Evolutionary conservation across 2,888 invertebrate species (phyloP), one percentile per base, ranked within the genome.

Genomic region (Cylindroiulus punctatus): DNA sequence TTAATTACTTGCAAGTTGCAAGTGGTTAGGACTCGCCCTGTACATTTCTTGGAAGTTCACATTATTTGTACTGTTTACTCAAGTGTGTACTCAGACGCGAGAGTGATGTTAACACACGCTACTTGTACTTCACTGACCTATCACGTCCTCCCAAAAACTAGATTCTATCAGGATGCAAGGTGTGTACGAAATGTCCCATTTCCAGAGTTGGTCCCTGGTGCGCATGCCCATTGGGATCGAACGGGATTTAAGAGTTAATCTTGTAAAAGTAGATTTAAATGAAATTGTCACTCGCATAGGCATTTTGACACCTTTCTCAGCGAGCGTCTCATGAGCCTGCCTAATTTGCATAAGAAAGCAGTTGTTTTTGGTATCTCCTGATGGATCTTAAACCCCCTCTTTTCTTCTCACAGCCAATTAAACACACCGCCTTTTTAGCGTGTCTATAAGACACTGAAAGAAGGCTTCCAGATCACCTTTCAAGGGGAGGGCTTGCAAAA

Each of bases 151-250:
- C 0, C 57, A 57, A n/a, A 57, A 57, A 4, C 36, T 7, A 36
- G 36, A n/a, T 57, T 19, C 57, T n/a, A 57, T 57, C 57, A 57
- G n/a, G 0, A 57, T 57, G 57, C 57, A 57, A 57, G 57, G 57
- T 57, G 57, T 19, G 57, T 57, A n/a, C 57, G 3, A n/a, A 57
- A n/a, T 57, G 57, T n/a, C 57, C 57, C 44, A 44, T 44, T 44
- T 44, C 3, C 1, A 44, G 12, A 4, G 3, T 44, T 1, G 3
- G 44, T 44, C 44, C 17, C 57, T 1, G 8, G n/a, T 57, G 57
- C 57, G 57, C 57, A 57, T 57, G 57, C 57, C 57, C 57, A n/a
- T 57, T 57, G 57, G 57, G 57, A 57, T 57, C 57, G 57, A 57
- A n/a, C 19, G 57, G n/a, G 57, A 57, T 19, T 57, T 57, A 57